Base-by-base conservation (phyloP, 1,140 invertebrate species). In the Archivesica marissinica region DNA sequence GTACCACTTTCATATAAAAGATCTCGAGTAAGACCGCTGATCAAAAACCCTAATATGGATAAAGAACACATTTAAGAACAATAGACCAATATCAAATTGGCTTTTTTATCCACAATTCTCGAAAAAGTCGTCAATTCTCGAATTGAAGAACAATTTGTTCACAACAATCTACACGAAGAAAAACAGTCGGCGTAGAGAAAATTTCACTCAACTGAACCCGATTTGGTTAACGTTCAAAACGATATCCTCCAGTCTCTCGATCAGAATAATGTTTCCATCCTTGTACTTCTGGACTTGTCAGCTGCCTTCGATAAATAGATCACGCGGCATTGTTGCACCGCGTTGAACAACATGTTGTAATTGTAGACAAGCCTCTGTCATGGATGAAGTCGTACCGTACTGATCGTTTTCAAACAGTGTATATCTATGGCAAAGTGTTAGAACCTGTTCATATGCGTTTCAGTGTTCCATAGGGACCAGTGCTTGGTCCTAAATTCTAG, bases 1-100 rank as follows among this genome's bases (percentile, higher is more conserved):
- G 38, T 86, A 72, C 68, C 44, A 72, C 70, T 39, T 70, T 52
- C 44, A 44, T 87, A 79, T 89, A 23, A n/a, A n/a, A n/a, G n/a
- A n/a, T n/a, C n/a, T n/a, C n/a, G n/a, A n/a, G n/a, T n/a, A n/a
- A 86, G 54, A 74, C 83, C 83, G n/a, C 39, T 87, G 17, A 59
- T 89, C 7, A 89, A 89, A 54, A 89, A 89, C 59, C 52, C 78
- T 15, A 82, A 33, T 47, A 64, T 89, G 30, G 86, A 87, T 25
- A 23, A 20, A n/a, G 50, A 68, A 85, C 28, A 35, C 30, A 47
- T 64, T 87, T 20, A 78, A 75, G 39, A 88, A 87, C n/a, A n/a
- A n/a, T n/a, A n/a, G n/a, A n/a, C n/a, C n/a, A n/a, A n/a, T n/a
- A n/a, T n/a, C n/a, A n/a, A n/a, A n/a, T n/a, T 47, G 44, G 7